Evolutionary conservation across 2,113 vertebrate genomes (phyloP).

Genomic region (Campylorhamphus procurvoides): DNA sequence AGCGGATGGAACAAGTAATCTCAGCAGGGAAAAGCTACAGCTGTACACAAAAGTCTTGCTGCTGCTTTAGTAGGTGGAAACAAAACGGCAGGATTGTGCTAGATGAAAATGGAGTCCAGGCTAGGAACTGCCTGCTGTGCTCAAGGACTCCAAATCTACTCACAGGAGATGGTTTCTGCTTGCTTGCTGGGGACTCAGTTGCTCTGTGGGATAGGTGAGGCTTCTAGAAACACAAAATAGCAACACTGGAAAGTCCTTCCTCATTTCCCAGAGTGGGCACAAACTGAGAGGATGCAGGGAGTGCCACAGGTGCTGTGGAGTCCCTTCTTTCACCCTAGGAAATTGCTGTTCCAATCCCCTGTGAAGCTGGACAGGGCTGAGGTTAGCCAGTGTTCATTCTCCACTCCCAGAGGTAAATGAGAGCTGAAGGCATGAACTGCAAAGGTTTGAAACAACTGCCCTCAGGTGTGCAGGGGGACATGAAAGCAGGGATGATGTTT

Average conservation of each 20-base stretch:
- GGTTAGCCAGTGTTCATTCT: not conserved
- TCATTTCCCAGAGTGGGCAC: not conserved
- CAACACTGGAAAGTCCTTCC: not conserved
- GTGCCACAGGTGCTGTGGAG: not conserved
- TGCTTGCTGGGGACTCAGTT: not conserved
- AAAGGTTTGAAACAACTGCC: not conserved
- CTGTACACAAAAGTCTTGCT: not conserved
- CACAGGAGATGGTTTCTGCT: not conserved
- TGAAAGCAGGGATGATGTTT: not conserved
- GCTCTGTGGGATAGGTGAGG: not conserved
- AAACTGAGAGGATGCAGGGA: not conserved
- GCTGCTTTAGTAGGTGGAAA: not conserved
- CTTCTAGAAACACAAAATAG: not conserved
- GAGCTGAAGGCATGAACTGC: not conserved
- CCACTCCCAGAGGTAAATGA: not conserved
- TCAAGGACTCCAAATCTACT: not conserved
- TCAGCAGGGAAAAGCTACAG: not conserved
- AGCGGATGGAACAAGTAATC: not conserved
- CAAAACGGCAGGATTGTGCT: not conserved
- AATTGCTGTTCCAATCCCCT: not conserved
- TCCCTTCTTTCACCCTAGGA: no score
- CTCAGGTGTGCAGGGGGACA: fast-evolving
- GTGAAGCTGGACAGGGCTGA: not conserved
- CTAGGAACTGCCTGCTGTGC: not conserved
- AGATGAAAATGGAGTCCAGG: not conserved